Base-by-base conservation (phyloP, 2,797 vertebrate genomes). In the Pangasius djambal region DNA sequence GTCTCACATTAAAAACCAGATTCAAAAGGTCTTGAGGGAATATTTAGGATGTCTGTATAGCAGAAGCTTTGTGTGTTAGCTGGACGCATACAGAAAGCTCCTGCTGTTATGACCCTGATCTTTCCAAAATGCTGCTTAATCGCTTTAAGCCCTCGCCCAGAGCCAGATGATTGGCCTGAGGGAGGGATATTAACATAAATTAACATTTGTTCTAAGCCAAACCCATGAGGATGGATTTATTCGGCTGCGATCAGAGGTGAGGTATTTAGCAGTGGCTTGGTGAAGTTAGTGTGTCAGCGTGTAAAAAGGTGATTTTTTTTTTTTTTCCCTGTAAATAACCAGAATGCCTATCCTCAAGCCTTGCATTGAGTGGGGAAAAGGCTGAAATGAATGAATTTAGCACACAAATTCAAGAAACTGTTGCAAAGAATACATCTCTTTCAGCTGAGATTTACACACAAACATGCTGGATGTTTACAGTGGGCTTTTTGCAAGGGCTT, bases 51-150 rank as follows among this genome's bases (percentile, higher is more conserved):
- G 40, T 88, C 65, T 83, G 40, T 69, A 79, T 4, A 48, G 72
- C 48, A 83, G 83, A 65, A 74, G 59, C 12, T 57, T 81, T 87
- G 61, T 65, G 59, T 89, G 86, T 50, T 84, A 69, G 44, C 74
- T 20, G 67, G 52, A 70, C 61, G 5, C 25, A 82, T 78, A 63
- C 86, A 89, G 55, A 85, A 89, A 77, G 65, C 86, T 85, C 90
- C 88, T 86, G 88, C 90, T 91, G 91, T 61, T 90, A 72, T 88
- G 90, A 87, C 85, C 86, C 78, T 63, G 16, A 34, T 72, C 61
- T 31, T 90, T 74, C 75, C 31, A 78, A 84, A 86, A 55, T 70
- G 72, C 87, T 28, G 37, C 75, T 89, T 84, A 88, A 91, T 86
- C 48, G 40, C 78, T 90, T 88, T 88, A 70, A 77, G 78, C 34